Evolutionary conservation across 2,888 invertebrate species (phyloP).

Genomic region (Erebia epiphron): DNA sequence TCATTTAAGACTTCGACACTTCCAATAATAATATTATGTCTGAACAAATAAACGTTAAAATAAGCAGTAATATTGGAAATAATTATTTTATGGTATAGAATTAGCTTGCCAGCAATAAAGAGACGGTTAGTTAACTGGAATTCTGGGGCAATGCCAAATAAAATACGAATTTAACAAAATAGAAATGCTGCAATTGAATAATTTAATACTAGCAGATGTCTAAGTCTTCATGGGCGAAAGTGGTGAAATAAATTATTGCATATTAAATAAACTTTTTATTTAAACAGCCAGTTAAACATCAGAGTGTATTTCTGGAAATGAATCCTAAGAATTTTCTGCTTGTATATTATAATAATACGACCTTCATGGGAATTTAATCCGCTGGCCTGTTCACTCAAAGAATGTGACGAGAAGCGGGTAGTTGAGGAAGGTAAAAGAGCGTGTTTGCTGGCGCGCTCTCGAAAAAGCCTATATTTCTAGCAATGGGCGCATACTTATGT

Average conservation of each 20-base stretch:
- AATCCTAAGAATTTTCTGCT: no score
- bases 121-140: constrained; percentile 26
- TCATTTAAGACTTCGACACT: not conserved
- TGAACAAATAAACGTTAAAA: not conserved
- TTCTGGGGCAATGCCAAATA: constrained; percentile 35
- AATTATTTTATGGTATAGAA: constrained; percentile 27
- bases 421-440: no score
- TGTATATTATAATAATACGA: no score
- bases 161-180: constrained; percentile 21
- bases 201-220: not conserved
- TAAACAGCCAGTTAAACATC: no score
- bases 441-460: no score
- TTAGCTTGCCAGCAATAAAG: constrained; percentile 23
- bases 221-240: not conserved
- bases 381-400: no score
- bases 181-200: constrained; percentile 3
- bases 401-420: no score
- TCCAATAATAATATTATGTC: not conserved
- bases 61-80: constrained; percentile 21
- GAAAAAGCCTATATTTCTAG: no score
- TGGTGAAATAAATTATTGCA: constrained; percentile 1
- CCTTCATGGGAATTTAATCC: no score
- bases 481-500: no score
- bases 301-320: no score
- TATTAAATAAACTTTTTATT: no score